Percentiles rank a stretch among this genome's conserved stretches.
These are phyloP conservation scores for Anthoscopus minutus DNA, from an alignment of 2,113 vertebrate species.

Conservation along the genomic window DNA sequence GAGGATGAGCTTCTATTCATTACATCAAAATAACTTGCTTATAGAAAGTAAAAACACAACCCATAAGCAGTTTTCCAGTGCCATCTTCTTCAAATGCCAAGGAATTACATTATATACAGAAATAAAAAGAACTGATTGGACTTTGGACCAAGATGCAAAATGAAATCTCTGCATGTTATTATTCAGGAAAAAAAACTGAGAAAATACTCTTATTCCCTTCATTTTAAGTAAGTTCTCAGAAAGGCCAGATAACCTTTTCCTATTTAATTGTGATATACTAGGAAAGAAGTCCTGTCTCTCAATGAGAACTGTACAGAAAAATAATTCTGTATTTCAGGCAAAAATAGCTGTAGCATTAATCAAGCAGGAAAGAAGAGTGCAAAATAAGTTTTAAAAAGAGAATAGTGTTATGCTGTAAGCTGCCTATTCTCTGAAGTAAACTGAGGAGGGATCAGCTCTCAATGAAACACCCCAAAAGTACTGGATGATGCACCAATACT, in stretches of 20 bases:
- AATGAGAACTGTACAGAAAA: neutral
- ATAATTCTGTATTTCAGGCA: neutral
- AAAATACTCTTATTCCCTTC: neutral
- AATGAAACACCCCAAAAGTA: neutral
- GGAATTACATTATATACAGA: neutral
- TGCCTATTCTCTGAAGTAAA: neutral
- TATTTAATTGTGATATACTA: neutral
- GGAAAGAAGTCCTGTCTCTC: neutral
- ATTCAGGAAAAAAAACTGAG: neutral
- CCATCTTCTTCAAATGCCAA: neutral
- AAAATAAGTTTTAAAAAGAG: neutral
- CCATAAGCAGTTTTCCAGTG: neutral
- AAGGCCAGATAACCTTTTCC: neutral
- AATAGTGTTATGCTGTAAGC: neutral
- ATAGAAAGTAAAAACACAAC: neutral
- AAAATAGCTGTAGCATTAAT: neutral
- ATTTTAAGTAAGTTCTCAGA: neutral
- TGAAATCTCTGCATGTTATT: neutral
- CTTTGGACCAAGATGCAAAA: neutral
- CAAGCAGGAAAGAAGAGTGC: neutral
- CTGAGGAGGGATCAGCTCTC: neutral
- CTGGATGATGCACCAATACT: neutral
- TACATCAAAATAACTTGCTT: neutral
- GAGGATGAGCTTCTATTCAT: neutral
- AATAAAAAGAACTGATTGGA: neutral